Percentiles rank a stretch among this genome's conserved stretches.
These are phyloP conservation scores for Griposia aprilina DNA, from an alignment of 2,888 invertebrate genomes.

Conservation along the genomic window DNA sequence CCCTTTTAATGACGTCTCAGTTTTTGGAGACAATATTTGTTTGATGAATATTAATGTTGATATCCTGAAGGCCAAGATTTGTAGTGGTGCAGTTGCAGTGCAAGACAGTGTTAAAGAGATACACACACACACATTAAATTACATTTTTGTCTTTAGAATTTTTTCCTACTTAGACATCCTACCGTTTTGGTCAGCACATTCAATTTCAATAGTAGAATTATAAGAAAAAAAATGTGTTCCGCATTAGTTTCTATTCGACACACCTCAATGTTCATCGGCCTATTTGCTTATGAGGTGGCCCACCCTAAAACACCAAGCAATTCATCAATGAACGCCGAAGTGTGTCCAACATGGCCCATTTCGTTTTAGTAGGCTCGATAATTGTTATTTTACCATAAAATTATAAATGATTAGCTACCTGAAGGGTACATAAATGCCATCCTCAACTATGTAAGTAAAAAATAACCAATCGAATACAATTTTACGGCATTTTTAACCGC, in stretches of 20 bases:
- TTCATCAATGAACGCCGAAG: slow-evolving; percentile 17
- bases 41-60: slow-evolving; percentile 46
- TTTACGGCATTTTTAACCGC: slow-evolving; percentile 46
- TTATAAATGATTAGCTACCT: slow-evolving; percentile 28
- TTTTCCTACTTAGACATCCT: background rate
- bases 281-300: background rate
- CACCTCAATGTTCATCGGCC: slow-evolving; percentile 2
- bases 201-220: background rate
- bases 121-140: too few species aligned
- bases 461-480: slow-evolving; percentile 41
- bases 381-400: slow-evolving; percentile 35
- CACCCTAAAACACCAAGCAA: background rate
- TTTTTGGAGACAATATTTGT: slow-evolving; percentile 66
- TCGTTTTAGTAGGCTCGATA: background rate
- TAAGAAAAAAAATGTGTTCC: background rate
- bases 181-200: background rate
- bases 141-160: background rate
- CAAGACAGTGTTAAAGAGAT: too few species aligned
- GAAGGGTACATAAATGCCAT: slow-evolving; percentile 22
- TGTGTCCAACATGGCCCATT: slow-evolving; percentile 27
- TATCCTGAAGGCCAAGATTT: background rate
- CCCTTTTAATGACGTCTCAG: slow-evolving; percentile 74
- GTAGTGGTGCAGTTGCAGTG: background rate
- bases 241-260: background rate
- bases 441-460: slow-evolving; percentile 35